A percentile compares a stretch with the other conserved stretches of the same genome.
These are phyloP conservation scores for Plusia festucae DNA, from an alignment of 2,888 invertebrate genomes.

Conservation along the genomic window DNA sequence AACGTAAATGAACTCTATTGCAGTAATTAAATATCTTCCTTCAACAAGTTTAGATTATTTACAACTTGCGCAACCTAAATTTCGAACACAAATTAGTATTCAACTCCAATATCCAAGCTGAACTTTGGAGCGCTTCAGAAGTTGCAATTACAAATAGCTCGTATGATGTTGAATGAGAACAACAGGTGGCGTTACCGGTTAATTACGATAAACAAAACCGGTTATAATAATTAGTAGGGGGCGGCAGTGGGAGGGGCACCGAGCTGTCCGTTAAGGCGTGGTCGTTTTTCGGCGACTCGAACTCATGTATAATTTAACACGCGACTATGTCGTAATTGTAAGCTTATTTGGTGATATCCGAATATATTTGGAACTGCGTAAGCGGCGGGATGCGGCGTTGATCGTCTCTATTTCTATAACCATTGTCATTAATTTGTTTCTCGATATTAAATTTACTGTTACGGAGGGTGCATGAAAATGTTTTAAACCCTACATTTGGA, in stretches of 20 bases:
- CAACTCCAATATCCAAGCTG: conserved; percentile 53
- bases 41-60: conserved; percentile 38
- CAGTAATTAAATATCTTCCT: conserved; percentile 18
- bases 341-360: conserved; percentile 61
- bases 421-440: not conserved
- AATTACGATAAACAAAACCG: conserved; percentile 85
- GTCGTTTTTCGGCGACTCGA: conserved; percentile 73
- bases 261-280: conserved; percentile 69
- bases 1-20: conserved; percentile 17
- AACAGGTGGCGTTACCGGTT: conserved; percentile 85
- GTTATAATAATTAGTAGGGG: conserved; percentile 88
- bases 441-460: not conserved
- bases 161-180: conserved; percentile 61
- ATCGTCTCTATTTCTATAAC: not conserved
- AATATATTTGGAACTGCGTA: conserved; percentile 47
- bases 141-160: conserved; percentile 67
- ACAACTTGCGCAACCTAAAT: conserved; percentile 24
- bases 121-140: conserved; percentile 54
- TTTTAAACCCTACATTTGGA: too few species aligned
- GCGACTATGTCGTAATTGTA: conserved; percentile 63
- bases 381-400: not conserved
- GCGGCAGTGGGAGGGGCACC: conserved; percentile 81
- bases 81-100: conserved; percentile 51
- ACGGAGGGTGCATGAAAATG: too few species aligned
- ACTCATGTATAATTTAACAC: conserved; percentile 75